These are phyloP conservation scores for Pyrgilauda ruficollis DNA, from an alignment of 2,113 vertebrate genomes.

Conservation along the genomic window DNA sequence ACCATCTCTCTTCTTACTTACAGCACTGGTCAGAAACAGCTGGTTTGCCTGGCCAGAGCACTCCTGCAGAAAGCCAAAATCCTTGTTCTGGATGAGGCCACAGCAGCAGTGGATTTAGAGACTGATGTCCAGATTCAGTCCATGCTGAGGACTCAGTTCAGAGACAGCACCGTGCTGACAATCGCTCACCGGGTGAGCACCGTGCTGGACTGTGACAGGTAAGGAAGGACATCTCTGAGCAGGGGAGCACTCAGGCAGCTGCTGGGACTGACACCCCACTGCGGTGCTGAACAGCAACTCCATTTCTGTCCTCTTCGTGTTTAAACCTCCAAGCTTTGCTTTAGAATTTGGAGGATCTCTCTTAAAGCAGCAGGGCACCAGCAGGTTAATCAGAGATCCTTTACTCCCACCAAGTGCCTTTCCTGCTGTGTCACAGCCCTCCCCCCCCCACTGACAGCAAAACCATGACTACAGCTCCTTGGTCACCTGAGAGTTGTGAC, in stretches of 20 bases:
- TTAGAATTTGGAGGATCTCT: not conserved
- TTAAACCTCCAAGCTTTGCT: not conserved
- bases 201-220: conserved; percentile 90
- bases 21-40: conserved; percentile 92
- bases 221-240: not conserved
- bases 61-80: conserved; percentile 89
- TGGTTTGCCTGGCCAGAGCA: conserved; percentile 90
- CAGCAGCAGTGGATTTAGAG: conserved; percentile 88
- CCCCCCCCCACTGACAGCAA: not conserved
- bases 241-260: not conserved
- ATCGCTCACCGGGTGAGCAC: conserved; percentile 89
- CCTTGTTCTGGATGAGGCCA: conserved; percentile 92
- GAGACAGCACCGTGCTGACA: conserved; percentile 87
- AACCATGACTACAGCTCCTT: not conserved
- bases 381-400: not conserved
- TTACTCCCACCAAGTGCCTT: not conserved
- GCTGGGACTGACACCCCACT: not conserved
- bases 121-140: conserved; percentile 89
- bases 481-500: not conserved
- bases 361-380: not conserved
- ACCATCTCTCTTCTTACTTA: not conserved
- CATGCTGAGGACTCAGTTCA: conserved; percentile 83
- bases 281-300: not conserved
- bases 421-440: not conserved
- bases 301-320: not conserved